Base-by-base conservation (phyloP, 2,888 invertebrate species). In the Netelia fuscicornis region DNA sequence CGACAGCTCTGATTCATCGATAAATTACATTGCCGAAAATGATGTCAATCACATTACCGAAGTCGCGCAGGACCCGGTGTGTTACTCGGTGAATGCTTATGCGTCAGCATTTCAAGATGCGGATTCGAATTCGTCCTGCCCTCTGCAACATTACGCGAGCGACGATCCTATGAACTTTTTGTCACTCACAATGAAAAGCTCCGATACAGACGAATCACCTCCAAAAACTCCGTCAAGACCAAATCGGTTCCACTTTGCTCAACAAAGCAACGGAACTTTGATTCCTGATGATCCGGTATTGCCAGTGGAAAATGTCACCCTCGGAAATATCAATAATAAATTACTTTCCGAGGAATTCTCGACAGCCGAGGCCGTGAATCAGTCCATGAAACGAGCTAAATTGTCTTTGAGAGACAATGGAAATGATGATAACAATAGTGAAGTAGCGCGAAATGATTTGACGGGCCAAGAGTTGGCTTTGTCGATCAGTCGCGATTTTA, bases 111-210 rank as follows among this genome's bases (percentile, higher is more conserved):
- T 90, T 68, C 86, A 87, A 11, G 91, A 92, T 78, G 90, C 89
- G 1, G 91, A 92, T 79, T 92, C 91, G 0, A 87, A 89, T 56
- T 71, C 84, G 2, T 86, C 86, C 13, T 92, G 90, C 79, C 90
- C 89, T 1, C 83, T 92, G 62, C 92, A 92, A 85, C 87, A 87
- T 78, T 92, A 92, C 85, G 86, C 86, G 2, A 89, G 88, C 20
- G 87, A 89, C 30, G 87, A 88, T 85, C 88, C 90, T 17, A 84
- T 65, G 13, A 87, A 86, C 60, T 89, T 87, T 74, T 52, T 88
- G 11, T 81, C 86, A 6, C 6, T 86, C 5, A 79, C 87, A 67
- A 87, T 90, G 79, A 30, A 44, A 0, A 37, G 3, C 13, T 62
- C 68, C 17, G 80, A 80, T 1, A 60, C 64, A 42, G 74, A 62